Evolutionary conservation across 2,888 invertebrate species (phyloP), one percentile per base, ranked within the genome.

Genomic region (Epiblema foenella): DNA sequence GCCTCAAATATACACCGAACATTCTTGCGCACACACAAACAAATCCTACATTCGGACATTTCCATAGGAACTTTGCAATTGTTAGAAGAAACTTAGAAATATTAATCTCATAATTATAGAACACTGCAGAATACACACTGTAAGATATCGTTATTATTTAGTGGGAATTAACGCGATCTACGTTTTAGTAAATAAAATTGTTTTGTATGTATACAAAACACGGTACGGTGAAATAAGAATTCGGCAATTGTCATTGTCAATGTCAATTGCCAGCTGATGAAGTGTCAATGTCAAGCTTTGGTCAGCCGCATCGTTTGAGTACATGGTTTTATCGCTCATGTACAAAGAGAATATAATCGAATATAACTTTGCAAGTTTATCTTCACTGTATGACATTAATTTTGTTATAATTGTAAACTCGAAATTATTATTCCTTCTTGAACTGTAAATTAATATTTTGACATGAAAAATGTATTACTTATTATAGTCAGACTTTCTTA

Each of bases 21-120:
- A 58, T 77, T 85, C 74, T 81, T 85, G 54, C 79, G 75, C 46
- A 66, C 52, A 69, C 73, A 75, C 72, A 89, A 79, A 77, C 90
- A 90, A 78, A 85, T 80, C 68, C 89, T 83, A 77, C 89, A 89
- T 76, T 81, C 83, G 18, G 81, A 75, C 85, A 86, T 85, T 33
- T 37, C 51, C 12, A 46, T 39, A 29, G 11, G 10, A 33, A 33
- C 24, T 24, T 24, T 9, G 18, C n/a, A 18, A 49, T 1, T 11
- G 1, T 42, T 12, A 65, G 7, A 64, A 49, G 15, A 8, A 24
- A 37, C n/a, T 39, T n/a, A 24, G 17, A 52, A 39, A 10, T 37
- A 9, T 15, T 1, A 8, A 11, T 56, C 39, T 24, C 11, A 46
- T 29, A 4, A 46, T 54, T 65, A 5, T 39, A 20, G 39, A 17